Base-by-base conservation (phyloP, 2,113 vertebrate genomes). In the Orthonyx spaldingii region DNA sequence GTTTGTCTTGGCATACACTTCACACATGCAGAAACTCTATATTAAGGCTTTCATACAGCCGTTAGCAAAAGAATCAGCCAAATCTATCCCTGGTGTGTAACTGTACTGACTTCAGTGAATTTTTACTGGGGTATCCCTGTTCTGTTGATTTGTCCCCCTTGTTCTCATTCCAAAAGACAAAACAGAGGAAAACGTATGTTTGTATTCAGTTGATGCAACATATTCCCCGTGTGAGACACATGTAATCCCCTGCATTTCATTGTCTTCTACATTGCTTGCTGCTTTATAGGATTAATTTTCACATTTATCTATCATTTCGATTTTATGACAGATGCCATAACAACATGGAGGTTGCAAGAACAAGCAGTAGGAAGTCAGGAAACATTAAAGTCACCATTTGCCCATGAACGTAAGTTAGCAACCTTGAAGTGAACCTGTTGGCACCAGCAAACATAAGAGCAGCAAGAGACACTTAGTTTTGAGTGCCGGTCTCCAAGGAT, bases 1-100 rank as follows among this genome's bases (percentile, higher is more conserved):
- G 6, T 96, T 97, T 97, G 86, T 93, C 96, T 97, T 96, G 96
- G 96, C 96, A 92, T 84, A 57, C 72, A 56, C 83, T 94, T 94
- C 93, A 94, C 80, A 93, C 76, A 90, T 57, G 86, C 90, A 95
- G 76, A 93, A 95, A 95, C 70, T 95, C 90, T 94, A 68, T 94
- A 93, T 95, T 93, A 90, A 95, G 60, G 76, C 68, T 96, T 94
- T 94, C 90, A 60, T 96, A 84, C 69, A 92, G 92, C 92, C 57
- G 3, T 88, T 90, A 94, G 90, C 26, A 6, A 86, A 93, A 96
- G 88, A 92, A 89, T 79, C 92, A 92, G 90, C 93, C 92, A 95
- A 96, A 89, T 82, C 61, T 61, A 84, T 94, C 96, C 96, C 90
- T 96, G 46, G 90, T 94, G 88, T 95, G 93, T 83, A 95, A 76